Evolutionary conservation across 2,797 vertebrate genomes (phyloP), one percentile per base, ranked within the genome.

Genomic region (Florisuga fusca): DNA sequence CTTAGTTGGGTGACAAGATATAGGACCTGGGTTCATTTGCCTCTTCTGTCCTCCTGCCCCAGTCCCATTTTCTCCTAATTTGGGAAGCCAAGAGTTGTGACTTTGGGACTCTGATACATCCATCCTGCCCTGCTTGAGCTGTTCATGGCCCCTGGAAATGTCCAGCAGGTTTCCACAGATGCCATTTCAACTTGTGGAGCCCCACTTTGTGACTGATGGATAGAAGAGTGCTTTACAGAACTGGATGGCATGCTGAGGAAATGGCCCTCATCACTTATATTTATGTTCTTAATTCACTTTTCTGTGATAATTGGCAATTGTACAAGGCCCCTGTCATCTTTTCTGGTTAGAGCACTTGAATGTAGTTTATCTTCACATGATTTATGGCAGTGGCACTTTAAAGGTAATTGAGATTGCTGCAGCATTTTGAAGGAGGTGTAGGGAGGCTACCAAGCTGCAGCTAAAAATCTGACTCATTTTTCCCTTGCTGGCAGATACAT

Each of bases 341-440:
- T 46, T 29, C 51, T 84, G 87, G 4, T 81, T 84, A 29, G 79
- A 94, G 29, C 82, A 59, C 90, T 91, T 16, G 62, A 62, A 25
- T 15, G 43, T 72, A 43, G 93, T 86, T 94, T 76, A 85, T 82
- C 82, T 84, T 53, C 12, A 18, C 1, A 0, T 92, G 91, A 95
- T 94, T 94, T 84, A 96, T 85, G 75, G 84, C 55, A 6, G 77
- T 58, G 50, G 71, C 27, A 33, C 76, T 93, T 77, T 66, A 82
- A 80, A 67, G 75, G 90, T 93, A 94, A 93, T 89, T 94, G 93
- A 91, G 90, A 75, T 81, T 84, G 88, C 79, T 81, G 94, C 90
- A 76, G 94, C 74, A 78, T 79, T 20, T 61, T 93, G 79, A 31
- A 55, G 84, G 57, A 64, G 80, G 50, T 13, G 50, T 51, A 22